Percentiles rank a stretch among this genome's conserved stretches.
phyloP scores from a whole-genome alignment of 2,113 vertebrate genomes.

The Nerophis lumbriciformis region DNA sequence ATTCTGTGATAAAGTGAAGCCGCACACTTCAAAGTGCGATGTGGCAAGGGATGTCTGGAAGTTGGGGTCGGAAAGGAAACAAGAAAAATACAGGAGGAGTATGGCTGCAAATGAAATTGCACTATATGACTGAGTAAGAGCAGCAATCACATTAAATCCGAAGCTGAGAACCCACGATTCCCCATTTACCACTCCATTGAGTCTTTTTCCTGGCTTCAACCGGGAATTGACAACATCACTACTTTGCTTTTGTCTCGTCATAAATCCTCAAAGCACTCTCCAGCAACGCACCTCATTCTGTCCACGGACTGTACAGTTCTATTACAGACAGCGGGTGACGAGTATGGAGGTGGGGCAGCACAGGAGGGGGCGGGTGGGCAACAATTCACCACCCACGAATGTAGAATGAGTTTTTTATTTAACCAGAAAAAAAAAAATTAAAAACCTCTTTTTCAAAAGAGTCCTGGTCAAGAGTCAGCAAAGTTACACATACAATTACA shows the following conservation, averaged over 20 bases:
- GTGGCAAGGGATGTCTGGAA: not conserved
- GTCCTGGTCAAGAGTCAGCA: too few relatives aligned
- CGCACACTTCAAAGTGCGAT: too few relatives aligned
- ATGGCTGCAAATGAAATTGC: conserved; percentile 21
- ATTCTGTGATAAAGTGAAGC: too few relatives aligned
- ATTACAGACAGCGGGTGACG: conserved; percentile 42
- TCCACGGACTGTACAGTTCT: conserved; percentile 44
- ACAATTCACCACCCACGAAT: conserved; percentile 58
- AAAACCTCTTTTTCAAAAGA: too few relatives aligned
- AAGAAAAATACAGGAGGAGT: conserved; percentile 51
- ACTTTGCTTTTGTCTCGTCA: conserved; percentile 62
- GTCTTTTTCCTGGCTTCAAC: conserved; percentile 71
- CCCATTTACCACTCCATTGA: conserved; percentile 88
- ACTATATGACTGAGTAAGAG: conserved; percentile 26
- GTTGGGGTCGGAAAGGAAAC: conserved; percentile 58
- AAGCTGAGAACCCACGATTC: conserved; percentile 84
- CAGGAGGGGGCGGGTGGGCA: conserved; percentile 26
- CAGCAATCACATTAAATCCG: conserved; percentile 74
- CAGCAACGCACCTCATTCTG: conserved; percentile 26
- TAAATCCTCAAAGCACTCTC: conserved; percentile 34
- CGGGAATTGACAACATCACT: conserved; percentile 49
- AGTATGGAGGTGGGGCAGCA: conserved; percentile 22
- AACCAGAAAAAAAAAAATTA: too few relatives aligned
- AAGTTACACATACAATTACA: too few relatives aligned
- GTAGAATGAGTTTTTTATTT: conserved; percentile 6